Evolutionary conservation across 64 coral and sea anemone genomes (phyloP).

Genomic region (Trachythela sp.): DNA sequence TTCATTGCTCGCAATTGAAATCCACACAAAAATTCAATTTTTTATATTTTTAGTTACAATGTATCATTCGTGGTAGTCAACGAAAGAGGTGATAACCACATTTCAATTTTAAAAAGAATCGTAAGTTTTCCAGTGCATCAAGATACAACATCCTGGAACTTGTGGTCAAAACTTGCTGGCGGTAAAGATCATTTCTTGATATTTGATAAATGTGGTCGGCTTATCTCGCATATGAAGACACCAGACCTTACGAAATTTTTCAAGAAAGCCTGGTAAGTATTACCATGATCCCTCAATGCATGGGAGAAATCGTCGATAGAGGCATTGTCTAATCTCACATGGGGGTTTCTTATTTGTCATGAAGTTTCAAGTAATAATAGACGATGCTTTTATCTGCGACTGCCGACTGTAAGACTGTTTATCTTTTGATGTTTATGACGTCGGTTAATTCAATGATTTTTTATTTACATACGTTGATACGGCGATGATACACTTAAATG

Average conservation of each 20-base stretch:
- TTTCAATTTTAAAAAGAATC: background rate
- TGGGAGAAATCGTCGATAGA: too few relatives aligned
- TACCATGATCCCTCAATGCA: background rate
- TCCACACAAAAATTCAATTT: too few relatives aligned
- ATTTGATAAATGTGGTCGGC: conserved; percentile 48
- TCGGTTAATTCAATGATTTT: too few relatives aligned
- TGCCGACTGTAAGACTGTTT: too few relatives aligned
- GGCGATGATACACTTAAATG: too few relatives aligned
- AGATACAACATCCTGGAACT: conserved; percentile 27
- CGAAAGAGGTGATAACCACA: background rate
- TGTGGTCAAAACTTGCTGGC: conserved; percentile 37
- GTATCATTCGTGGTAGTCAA: background rate
- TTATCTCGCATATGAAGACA: conserved; percentile 36
- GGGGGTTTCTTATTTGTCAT: too few relatives aligned
- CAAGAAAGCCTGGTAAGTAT: background rate
- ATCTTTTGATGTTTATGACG: too few relatives aligned
- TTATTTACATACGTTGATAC: too few relatives aligned
- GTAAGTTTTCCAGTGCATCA: conserved; percentile 56
- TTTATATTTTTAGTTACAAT: background rate
- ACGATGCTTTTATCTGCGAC: too few relatives aligned
- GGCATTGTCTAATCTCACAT: too few relatives aligned
- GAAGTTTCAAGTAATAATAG: too few relatives aligned
- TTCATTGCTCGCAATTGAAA: too few relatives aligned
- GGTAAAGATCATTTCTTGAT: conserved; percentile 54
- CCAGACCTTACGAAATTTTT: conserved; percentile 2